Evolutionary conservation across 2,113 vertebrate genomes (phyloP).

Genomic region (Cercocebus atys): DNA sequence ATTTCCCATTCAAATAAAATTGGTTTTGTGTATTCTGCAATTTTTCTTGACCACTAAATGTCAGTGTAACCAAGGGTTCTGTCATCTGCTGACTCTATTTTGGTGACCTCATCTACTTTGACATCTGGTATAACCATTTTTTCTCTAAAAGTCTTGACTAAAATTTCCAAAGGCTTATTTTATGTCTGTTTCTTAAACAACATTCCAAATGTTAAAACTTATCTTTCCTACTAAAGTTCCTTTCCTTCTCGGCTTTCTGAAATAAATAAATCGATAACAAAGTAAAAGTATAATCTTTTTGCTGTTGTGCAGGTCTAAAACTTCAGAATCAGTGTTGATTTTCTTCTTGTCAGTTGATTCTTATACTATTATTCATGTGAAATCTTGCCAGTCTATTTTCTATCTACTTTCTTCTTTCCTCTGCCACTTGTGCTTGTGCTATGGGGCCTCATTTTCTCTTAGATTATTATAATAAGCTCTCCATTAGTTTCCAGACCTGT

Average conservation of each 20-base stretch:
- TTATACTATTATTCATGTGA: neutral
- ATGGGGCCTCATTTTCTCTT: neutral
- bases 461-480: neutral
- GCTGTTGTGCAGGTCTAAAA: neutral
- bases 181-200: constrained; percentile 15
- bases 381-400: neutral
- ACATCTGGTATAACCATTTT: neutral
- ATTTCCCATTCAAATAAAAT: neutral
- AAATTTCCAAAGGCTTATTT: neutral
- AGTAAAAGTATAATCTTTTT: neutral
- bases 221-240: neutral
- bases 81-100: neutral
- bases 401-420: neutral
- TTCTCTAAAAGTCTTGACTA: neutral
- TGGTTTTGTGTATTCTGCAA: neutral
- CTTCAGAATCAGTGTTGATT: neutral
- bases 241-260: neutral
- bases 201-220: constrained; percentile 10
- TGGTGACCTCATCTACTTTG: neutral
- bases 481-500: neutral
- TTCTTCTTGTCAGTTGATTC: neutral
- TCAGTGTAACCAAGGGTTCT: neutral
- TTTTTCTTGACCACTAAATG: constrained; percentile 17
- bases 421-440: neutral
- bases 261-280: neutral